Percentiles rank a stretch among this genome's conserved stretches.
phyloP scores from a whole-genome alignment of 37 sponge, comb jelly and placozoan species.

The Hormiphora californensis region DNA sequence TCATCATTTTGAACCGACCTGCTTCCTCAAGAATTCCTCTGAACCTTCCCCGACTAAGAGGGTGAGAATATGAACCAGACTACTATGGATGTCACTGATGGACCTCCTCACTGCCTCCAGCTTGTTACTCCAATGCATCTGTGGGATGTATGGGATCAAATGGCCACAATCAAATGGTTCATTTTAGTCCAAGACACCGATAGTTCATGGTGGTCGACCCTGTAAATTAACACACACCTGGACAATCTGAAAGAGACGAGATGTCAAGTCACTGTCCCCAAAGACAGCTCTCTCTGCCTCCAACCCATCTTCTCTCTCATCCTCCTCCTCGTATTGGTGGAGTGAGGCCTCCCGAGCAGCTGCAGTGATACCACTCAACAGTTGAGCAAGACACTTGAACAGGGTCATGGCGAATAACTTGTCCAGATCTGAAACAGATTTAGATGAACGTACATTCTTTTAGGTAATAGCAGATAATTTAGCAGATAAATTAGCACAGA shows the following conservation, averaged over 20 bases:
- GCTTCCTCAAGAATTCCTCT: neutral
- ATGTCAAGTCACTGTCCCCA: neutral
- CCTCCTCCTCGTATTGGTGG: neutral
- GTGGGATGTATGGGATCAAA: neutral
- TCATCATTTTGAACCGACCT: too few species aligned
- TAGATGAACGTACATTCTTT: neutral
- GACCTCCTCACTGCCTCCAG: neutral
- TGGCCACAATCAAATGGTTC: neutral
- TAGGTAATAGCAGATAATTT: too few species aligned
- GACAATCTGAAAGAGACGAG: neutral
- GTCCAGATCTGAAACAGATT: neutral
- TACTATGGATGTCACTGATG: neutral
- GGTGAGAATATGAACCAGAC: neutral
- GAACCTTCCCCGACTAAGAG: neutral
- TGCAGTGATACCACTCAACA: neutral
- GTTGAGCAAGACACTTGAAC: neutral
- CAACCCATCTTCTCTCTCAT: neutral
- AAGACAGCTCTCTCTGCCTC: neutral
- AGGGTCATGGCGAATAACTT: neutral
- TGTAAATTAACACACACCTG: neutral
- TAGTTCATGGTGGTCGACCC: too few species aligned
- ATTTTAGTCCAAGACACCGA: too few species aligned
- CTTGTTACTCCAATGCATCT: conserved; percentile 37
- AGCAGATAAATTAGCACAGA: too few species aligned
- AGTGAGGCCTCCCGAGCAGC: neutral